phyloP scores from a whole-genome alignment of 37 sponge, comb jelly and placozoan species.

The Halichondria panicea region DNA sequence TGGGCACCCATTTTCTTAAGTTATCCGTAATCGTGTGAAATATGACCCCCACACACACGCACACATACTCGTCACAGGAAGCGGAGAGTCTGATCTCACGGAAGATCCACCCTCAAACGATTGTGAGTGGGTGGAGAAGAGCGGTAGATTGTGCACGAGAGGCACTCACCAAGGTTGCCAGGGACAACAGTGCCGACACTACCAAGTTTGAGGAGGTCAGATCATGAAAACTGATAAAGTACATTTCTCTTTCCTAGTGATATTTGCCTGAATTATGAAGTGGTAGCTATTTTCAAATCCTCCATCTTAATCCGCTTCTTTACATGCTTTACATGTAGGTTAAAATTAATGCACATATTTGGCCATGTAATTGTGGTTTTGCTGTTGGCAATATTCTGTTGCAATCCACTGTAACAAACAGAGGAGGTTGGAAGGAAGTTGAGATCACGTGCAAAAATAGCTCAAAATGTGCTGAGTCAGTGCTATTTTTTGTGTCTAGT shows the following conservation, averaged over 20 bases:
- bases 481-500: too few relatives aligned
- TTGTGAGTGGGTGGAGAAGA: slow-evolving; percentile 93
- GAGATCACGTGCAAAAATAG: too few relatives aligned
- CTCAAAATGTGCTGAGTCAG: too few relatives aligned
- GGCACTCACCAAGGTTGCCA: slow-evolving; percentile 80
- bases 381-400: too few relatives aligned
- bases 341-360: too few relatives aligned
- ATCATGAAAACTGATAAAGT: background rate
- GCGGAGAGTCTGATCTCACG: slow-evolving; percentile 83
- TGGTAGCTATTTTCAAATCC: background rate
- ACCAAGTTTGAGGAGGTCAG: slow-evolving; percentile 59
- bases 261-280: too few relatives aligned
- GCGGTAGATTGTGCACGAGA: slow-evolving; percentile 74
- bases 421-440: too few relatives aligned
- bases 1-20: too few relatives aligned
- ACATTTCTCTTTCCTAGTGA: background rate
- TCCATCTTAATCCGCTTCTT: background rate
- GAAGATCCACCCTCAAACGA: slow-evolving; percentile 97
- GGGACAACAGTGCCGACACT: slow-evolving; percentile 69
- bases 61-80: slow-evolving; percentile 65
- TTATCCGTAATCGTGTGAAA: too few relatives aligned
- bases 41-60: background rate
- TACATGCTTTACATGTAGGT: too few relatives aligned
- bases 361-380: too few relatives aligned
- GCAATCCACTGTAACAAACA: too few relatives aligned